phyloP scores from a whole-genome alignment of 2,888 invertebrate genomes.

The Caenorhabditis sinica region DNA sequence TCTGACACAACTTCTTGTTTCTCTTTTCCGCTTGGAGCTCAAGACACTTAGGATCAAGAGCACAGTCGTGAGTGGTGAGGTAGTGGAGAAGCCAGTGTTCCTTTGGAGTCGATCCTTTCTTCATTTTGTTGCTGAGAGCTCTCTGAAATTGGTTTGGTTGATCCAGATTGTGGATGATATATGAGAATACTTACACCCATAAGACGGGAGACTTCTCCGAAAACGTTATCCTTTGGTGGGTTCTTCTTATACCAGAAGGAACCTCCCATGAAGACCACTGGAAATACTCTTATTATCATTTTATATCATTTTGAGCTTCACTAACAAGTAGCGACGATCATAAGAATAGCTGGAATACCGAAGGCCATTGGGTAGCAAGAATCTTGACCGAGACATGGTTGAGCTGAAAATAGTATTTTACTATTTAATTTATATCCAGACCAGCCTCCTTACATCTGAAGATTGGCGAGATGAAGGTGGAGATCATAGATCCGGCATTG shows the following conservation, averaged over 20 bases:
- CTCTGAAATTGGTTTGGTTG: constrained; percentile 56
- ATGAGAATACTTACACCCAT: constrained; percentile 88
- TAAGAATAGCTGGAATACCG: constrained; percentile 92
- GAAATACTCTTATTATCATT: not conserved
- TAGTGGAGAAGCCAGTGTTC: constrained; percentile 81
- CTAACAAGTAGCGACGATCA: constrained; percentile 89
- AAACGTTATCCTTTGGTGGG: constrained; percentile 91
- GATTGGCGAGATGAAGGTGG: constrained; percentile 93
- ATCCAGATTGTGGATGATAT: no score
- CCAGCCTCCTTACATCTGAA: constrained; percentile 86
- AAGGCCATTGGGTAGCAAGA: constrained; percentile 93
- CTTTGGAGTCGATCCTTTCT: constrained; percentile 61
- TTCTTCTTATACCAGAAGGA: constrained; percentile 89
- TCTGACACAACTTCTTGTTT: constrained; percentile 71
- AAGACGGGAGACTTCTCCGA: constrained; percentile 90
- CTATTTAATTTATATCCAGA: not conserved
- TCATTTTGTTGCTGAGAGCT: constrained; percentile 76
- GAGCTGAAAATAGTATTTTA: constrained; percentile 66
- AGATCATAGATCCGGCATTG: constrained; percentile 92
- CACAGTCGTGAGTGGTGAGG: constrained; percentile 77
- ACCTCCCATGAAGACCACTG: constrained; percentile 90
- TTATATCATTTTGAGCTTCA: not conserved
- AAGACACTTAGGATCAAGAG: constrained; percentile 71
- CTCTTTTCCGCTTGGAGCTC: constrained; percentile 67
- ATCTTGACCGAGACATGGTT: constrained; percentile 84